Conservation (phyloP, 1,140 invertebrate species). For the Proales similis region DNA sequence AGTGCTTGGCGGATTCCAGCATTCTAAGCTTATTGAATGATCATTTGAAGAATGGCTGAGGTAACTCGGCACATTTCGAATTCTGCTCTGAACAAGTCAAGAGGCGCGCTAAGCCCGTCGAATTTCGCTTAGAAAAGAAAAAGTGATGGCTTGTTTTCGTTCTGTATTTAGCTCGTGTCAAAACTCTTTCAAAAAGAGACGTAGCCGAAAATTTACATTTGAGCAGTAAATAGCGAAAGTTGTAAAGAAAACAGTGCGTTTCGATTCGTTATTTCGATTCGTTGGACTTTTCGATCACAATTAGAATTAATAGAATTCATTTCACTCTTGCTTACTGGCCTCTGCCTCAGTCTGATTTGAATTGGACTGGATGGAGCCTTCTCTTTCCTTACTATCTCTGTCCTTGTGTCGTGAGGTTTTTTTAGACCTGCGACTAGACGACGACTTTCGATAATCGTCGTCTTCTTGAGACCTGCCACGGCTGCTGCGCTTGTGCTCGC, state of each 20-base stretch:
- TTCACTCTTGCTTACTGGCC: constrained; percentile 8
- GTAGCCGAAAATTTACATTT: too few relatives aligned
- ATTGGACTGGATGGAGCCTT: constrained; percentile 12
- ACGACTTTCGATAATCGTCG: constrained; percentile 27
- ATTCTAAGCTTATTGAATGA: too few relatives aligned
- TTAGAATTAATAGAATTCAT: background rate
- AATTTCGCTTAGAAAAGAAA: too few relatives aligned
- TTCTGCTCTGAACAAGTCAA: too few relatives aligned
- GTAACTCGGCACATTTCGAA: too few relatives aligned
- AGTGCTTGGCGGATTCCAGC: constrained; percentile 15
- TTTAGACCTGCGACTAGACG: constrained; percentile 13
- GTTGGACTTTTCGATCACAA: constrained; percentile 3
- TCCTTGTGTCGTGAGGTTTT: constrained; percentile 35
- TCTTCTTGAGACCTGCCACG: constrained; percentile 31
- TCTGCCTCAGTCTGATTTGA: constrained; percentile 24
- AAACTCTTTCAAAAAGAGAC: too few relatives aligned
- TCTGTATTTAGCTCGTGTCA: too few relatives aligned
- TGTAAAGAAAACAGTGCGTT: too few relatives aligned
- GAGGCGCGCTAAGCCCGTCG: too few relatives aligned
- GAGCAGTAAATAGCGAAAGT: too few relatives aligned
- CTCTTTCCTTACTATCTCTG: constrained; percentile 32
- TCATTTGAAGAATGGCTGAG: too few relatives aligned
- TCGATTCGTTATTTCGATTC: constrained; percentile 2
- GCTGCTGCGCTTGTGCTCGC: constrained; percentile 28
- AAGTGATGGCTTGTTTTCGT: background rate